These are phyloP conservation scores for Harpalus rubripes DNA, from an alignment of 2,888 invertebrate genomes.

Conservation along the genomic window DNA sequence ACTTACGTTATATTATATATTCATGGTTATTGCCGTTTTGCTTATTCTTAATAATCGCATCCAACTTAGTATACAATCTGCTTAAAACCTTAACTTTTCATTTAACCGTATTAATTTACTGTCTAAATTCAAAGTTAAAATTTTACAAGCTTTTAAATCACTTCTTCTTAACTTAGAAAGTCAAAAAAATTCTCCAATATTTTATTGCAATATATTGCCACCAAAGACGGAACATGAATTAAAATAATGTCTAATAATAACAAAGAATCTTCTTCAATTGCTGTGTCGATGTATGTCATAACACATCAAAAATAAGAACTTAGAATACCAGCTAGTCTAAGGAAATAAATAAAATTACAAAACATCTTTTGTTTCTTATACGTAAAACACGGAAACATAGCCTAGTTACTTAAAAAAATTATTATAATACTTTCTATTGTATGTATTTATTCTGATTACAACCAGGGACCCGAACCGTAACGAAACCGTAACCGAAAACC, in stretches of 20 bases:
- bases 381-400: too few relatives aligned
- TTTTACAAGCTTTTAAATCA: slow-evolving; percentile 83
- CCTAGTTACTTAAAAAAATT: too few relatives aligned
- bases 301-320: slow-evolving; percentile 91
- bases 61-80: slow-evolving; percentile 83
- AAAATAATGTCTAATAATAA: slow-evolving; percentile 88
- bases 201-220: slow-evolving; percentile 84
- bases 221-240: slow-evolving; percentile 82
- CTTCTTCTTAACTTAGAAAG: slow-evolving; percentile 84
- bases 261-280: slow-evolving; percentile 91
- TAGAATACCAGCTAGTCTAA: slow-evolving; percentile 85
- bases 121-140: slow-evolving; percentile 84
- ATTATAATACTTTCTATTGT: too few relatives aligned
- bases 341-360: too few relatives aligned
- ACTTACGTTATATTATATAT: not conserved
- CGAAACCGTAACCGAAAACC: too few relatives aligned
- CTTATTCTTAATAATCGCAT: slow-evolving; percentile 73
- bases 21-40: not conserved
- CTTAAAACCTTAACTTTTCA: slow-evolving; percentile 89
- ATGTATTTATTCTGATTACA: too few relatives aligned
- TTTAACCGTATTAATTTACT: slow-evolving; percentile 86
- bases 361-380: not conserved
- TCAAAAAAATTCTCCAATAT: slow-evolving; percentile 90
- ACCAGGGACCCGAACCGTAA: too few relatives aligned
- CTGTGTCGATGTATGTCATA: slow-evolving; percentile 92